Evolutionary conservation across 35 echinoderm and acorn worm species (phyloP).

Genomic region (Anneissia japonica): DNA sequence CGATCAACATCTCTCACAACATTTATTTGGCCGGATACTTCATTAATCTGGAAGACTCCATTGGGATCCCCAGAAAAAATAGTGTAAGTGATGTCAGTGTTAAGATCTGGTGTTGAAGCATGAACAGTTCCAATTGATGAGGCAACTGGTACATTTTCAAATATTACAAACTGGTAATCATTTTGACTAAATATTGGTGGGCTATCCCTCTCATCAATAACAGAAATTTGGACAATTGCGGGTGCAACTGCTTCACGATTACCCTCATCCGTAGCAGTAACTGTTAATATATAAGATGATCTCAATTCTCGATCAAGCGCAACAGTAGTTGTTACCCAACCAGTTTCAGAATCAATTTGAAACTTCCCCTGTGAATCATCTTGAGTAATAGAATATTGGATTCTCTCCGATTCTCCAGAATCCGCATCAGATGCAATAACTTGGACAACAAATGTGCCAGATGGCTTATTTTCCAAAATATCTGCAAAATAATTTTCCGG

Average conservation of each 20-base stretch:
- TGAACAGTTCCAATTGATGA: constrained; percentile 56
- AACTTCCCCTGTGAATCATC: constrained; percentile 35
- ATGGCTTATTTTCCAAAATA: constrained; percentile 14
- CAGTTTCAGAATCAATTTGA: constrained; percentile 37
- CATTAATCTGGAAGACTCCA: constrained; percentile 62
- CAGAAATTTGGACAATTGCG: constrained; percentile 46
- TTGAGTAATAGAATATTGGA: constrained; percentile 35
- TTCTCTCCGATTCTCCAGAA: constrained; percentile 27
- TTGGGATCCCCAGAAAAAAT: constrained; percentile 83
- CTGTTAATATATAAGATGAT: constrained; percentile 50
- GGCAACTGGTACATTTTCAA: constrained; percentile 41
- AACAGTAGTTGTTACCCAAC: constrained; percentile 46
- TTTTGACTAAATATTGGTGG: constrained; percentile 55
- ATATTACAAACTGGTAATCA: constrained; percentile 54
- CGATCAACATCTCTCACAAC: constrained; percentile 52
- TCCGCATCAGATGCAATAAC: constrained; percentile 43
- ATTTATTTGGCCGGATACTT: constrained; percentile 45
- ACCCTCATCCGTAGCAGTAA: constrained; percentile 60
- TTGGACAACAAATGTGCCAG: neutral
- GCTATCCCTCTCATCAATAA: constrained; percentile 77
- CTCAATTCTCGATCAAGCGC: constrained; percentile 66
- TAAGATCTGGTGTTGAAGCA: constrained; percentile 64
- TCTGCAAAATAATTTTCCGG: constrained; percentile 11
- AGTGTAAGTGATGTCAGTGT: constrained; percentile 59
- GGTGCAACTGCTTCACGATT: constrained; percentile 1